Conservation (phyloP, 1,140 invertebrate genomes). For the Bombus cullumanus region DNA sequence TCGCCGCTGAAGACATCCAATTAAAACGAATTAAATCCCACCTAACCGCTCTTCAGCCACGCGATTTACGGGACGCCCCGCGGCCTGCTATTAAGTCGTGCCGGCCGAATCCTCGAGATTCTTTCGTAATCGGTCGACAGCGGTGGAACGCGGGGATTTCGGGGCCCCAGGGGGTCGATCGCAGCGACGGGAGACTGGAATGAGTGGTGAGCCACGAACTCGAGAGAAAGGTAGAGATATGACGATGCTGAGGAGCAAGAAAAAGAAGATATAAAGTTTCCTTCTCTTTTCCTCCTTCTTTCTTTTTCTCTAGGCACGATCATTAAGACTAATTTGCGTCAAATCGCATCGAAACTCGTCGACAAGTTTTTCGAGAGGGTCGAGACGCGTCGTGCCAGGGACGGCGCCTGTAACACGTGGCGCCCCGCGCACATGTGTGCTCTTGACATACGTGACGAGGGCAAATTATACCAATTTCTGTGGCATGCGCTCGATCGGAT, state of each 20-base stretch:
- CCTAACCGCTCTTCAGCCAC: neutral
- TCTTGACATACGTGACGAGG: conserved; percentile 65
- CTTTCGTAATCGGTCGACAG: conserved; percentile 60
- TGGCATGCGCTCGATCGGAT: conserved; percentile 22
- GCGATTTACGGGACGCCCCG: conserved; percentile 45
- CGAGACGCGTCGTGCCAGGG: conserved; percentile 41
- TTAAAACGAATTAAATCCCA: conserved; percentile 44
- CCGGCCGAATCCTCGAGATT: conserved; percentile 62
- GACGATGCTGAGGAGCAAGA: conserved; percentile 37
- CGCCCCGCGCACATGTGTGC: conserved; percentile 54
- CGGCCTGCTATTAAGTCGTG: conserved; percentile 62
- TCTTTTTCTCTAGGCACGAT: conserved; percentile 55
- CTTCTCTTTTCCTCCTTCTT: conserved; percentile 8
- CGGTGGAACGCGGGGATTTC: conserved; percentile 53
- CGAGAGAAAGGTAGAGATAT: conserved; percentile 51
- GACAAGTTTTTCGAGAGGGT: conserved; percentile 60
- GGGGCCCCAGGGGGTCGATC: conserved; percentile 55
- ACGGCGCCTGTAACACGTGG: conserved; percentile 43
- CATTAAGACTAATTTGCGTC: conserved; percentile 79
- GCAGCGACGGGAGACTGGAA: conserved; percentile 3
- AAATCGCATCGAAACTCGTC: conserved; percentile 73
- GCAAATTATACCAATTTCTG: conserved; percentile 67
- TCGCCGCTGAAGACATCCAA: conserved; percentile 9
- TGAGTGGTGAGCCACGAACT: conserved; percentile 12
- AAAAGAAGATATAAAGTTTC: conserved; percentile 41